Conservation (phyloP, 37 sponge, comb jelly and placozoan genomes). For the Ianthella basta region DNA sequence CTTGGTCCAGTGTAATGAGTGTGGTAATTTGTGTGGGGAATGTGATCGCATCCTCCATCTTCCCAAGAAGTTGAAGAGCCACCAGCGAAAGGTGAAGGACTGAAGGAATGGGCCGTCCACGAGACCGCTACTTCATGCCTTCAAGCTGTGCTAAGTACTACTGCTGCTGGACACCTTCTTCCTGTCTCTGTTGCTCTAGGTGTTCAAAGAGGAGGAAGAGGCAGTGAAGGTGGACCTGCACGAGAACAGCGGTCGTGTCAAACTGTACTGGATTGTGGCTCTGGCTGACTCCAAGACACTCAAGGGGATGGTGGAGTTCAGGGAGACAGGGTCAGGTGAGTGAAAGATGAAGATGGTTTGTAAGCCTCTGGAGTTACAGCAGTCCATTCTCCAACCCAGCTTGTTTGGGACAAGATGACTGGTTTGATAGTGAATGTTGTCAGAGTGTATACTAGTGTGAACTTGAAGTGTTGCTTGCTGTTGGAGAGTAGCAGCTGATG, state of each 20-base stretch:
- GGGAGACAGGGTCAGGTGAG: constrained; percentile 80
- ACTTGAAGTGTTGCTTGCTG: background rate
- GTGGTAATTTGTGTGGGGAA: constrained; percentile 96
- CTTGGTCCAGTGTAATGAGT: constrained; percentile 87
- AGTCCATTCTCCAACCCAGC: too few relatives aligned
- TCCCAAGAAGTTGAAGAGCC: constrained; percentile 63
- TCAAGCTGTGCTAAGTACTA: background rate
- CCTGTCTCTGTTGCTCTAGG: constrained; percentile 38
- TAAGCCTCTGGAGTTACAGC: too few relatives aligned
- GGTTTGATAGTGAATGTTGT: too few relatives aligned
- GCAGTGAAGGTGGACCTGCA: constrained; percentile 93
- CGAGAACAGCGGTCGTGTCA: constrained; percentile 96
- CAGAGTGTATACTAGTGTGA: background rate
- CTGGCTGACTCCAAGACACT: constrained; percentile 92
- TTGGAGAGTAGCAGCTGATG: background rate
- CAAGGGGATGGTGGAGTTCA: constrained; percentile 95
- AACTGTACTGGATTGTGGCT: constrained; percentile 98
- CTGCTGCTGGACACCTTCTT: too few relatives aligned
- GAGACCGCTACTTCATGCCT: background rate
- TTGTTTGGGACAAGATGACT: too few relatives aligned
- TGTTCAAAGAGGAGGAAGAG: constrained; percentile 98
- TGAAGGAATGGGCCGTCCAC: background rate
- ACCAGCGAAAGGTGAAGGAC: constrained; percentile 76
- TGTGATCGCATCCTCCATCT: constrained; percentile 96
- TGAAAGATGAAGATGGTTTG: background rate